These are phyloP conservation scores for Achlya flavicornis DNA, from an alignment of 2,888 invertebrate genomes.

Conservation along the genomic window DNA sequence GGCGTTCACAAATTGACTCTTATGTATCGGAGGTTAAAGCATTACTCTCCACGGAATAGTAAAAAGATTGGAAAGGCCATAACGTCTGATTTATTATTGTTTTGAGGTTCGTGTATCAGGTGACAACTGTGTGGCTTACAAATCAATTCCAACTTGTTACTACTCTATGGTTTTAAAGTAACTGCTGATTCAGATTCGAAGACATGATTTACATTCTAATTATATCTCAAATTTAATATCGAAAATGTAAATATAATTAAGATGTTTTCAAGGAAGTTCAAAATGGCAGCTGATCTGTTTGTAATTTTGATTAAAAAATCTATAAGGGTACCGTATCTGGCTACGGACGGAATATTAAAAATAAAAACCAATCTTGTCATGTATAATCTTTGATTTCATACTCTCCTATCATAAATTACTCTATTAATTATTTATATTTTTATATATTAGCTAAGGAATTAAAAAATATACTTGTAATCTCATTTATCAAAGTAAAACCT, in stretches of 20 bases:
- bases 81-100: no score
- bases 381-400: neutral
- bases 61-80: neutral
- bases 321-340: neutral
- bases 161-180: neutral
- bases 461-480: no score
- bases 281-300: no score
- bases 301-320: neutral
- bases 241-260: neutral
- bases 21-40: neutral
- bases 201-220: neutral
- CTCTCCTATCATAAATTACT: no score
- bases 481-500: no score
- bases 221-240: neutral
- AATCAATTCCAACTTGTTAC: neutral
- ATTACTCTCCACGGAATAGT: neutral
- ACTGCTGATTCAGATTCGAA: neutral
- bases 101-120: no score
- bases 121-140: neutral
- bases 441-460: no score
- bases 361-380: neutral
- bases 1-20: slow-evolving; percentile 1
- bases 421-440: no score
- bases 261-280: no score
- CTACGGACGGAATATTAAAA: neutral